These are phyloP conservation scores for Baryphthengus martii DNA, from an alignment of 2,113 vertebrate genomes.

Conservation along the genomic window DNA sequence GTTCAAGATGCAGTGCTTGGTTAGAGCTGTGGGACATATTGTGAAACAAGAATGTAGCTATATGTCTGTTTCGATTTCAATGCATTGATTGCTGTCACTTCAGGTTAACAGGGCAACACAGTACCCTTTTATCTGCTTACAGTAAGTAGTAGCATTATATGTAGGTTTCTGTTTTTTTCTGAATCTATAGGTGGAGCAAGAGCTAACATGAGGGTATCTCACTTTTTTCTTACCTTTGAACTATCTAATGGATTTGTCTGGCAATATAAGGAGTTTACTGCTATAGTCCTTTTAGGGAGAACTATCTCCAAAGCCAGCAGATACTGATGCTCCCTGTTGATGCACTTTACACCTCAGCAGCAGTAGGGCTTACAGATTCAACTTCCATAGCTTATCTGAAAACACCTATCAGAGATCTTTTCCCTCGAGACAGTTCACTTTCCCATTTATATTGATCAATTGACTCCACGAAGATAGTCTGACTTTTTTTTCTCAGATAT, in stretches of 20 bases:
- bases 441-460: neutral
- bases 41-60: neutral
- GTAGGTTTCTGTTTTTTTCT: neutral
- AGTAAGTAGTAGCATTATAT: neutral
- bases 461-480: neutral
- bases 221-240: neutral
- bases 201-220: neutral
- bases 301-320: neutral
- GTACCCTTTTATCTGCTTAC: neutral
- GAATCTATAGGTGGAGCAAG: neutral
- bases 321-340: neutral
- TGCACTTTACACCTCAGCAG: neutral
- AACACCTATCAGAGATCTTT: neutral
- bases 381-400: neutral
- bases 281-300: neutral
- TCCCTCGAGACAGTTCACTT: neutral
- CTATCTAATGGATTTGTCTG: neutral
- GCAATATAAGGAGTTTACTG: neutral
- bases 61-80: neutral
- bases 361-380: neutral
- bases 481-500: neutral
- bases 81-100: neutral
- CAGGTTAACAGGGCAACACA: neutral
- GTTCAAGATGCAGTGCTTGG: neutral
- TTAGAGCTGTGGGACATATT: neutral